Evolutionary conservation across 2,113 vertebrate species (phyloP).

Genomic region (Pimephales promelas): DNA sequence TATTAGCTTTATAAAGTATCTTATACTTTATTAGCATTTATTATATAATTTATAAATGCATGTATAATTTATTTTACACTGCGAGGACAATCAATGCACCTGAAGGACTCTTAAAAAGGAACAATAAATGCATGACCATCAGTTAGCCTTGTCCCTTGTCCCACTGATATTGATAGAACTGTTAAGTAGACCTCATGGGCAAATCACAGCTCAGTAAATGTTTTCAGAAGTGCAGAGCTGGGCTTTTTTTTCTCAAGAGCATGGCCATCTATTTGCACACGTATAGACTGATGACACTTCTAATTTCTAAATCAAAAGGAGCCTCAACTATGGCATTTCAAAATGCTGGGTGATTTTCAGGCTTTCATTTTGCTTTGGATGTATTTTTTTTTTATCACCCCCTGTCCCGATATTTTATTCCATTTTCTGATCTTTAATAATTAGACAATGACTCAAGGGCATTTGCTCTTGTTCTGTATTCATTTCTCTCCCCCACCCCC

Average conservation of each 20-base stretch:
- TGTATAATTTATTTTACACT: neutral
- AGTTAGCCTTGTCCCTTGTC: neutral
- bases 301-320: neutral
- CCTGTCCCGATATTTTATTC: neutral
- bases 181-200: neutral
- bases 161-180: neutral
- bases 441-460: slow-evolving; percentile 13
- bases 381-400: too few species aligned
- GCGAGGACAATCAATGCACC: neutral
- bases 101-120: too few species aligned
- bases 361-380: neutral
- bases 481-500: neutral
- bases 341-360: neutral
- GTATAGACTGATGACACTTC: neutral
- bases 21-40: too few species aligned
- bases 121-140: neutral
- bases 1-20: too few species aligned
- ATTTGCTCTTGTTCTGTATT: slow-evolving; percentile 11
- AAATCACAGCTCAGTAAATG: neutral
- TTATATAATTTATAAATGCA: too few species aligned
- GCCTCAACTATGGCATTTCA: neutral
- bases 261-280: neutral
- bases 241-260: neutral
- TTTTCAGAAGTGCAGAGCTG: neutral
- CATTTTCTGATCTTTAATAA: neutral